phyloP scores from a whole-genome alignment of 2,797 vertebrate species.

The Tragelaphus oryx region DNA sequence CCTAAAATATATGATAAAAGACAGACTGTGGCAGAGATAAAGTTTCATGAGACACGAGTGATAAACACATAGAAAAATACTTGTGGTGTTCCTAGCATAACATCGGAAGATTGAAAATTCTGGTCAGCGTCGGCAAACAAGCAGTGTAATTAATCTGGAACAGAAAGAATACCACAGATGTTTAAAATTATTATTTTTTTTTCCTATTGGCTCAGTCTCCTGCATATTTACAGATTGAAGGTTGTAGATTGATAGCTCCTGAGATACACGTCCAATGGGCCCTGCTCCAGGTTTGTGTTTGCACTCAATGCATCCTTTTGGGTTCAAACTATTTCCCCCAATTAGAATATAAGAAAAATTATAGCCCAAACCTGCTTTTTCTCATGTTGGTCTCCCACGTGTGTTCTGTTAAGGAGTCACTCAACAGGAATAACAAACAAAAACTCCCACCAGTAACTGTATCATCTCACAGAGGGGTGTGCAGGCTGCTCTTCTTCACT shows the following conservation, averaged over 20 bases:
- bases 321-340: conserved; percentile 70
- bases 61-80: conserved; percentile 77
- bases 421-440: conserved; percentile 57
- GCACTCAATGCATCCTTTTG: conserved; percentile 69
- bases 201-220: conserved; percentile 80
- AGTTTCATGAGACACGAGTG: conserved; percentile 61
- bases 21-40: conserved; percentile 49
- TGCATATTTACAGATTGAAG: conserved; percentile 82
- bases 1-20: conserved; percentile 65
- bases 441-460: neutral
- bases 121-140: conserved; percentile 77
- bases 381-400: conserved; percentile 34
- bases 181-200: conserved; percentile 82
- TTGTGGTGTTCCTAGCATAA: conserved; percentile 71
- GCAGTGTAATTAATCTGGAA: conserved; percentile 83
- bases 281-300: conserved; percentile 74
- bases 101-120: conserved; percentile 79
- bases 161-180: conserved; percentile 85
- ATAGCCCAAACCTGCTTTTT: conserved; percentile 60
- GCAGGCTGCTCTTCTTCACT: neutral
- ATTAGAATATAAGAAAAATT: conserved; percentile 57
- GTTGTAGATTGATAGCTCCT: conserved; percentile 78
- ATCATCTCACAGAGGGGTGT: neutral
- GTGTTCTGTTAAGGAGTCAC: conserved; percentile 46
- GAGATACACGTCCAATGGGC: conserved; percentile 71